Conservation (phyloP, 2,888 invertebrate genomes). For the Orthosia gracilis region DNA sequence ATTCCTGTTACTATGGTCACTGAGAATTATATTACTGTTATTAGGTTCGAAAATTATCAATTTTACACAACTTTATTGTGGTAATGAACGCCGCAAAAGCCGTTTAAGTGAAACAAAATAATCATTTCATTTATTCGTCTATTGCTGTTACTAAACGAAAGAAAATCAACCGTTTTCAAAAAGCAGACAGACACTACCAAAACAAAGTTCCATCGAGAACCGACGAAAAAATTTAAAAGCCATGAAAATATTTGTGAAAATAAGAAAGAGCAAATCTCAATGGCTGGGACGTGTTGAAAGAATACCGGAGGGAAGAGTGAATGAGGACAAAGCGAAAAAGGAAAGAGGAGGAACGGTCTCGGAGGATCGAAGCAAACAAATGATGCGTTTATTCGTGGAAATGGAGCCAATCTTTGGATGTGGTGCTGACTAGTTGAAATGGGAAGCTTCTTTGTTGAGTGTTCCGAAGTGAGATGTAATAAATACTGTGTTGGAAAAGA, state of each 20-base stretch:
- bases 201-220: conserved; percentile 19
- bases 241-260: conserved; percentile 60
- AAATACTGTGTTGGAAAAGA: neutral
- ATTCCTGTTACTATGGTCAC: neutral
- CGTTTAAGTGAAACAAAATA: neutral
- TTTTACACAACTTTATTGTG: neutral
- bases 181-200: conserved; percentile 3
- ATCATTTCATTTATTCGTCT: neutral
- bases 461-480: neutral
- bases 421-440: conserved; percentile 17
- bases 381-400: conserved; percentile 31
- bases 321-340: conserved; percentile 56
- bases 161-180: conserved; percentile 4
- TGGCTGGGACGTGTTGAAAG: conserved; percentile 62
- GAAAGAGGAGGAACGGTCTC: conserved; percentile 37
- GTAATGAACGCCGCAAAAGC: neutral
- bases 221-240: conserved; percentile 48
- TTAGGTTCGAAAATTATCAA: neutral
- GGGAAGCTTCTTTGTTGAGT: conserved; percentile 12
- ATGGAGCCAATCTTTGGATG: conserved; percentile 45
- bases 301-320: conserved; percentile 62
- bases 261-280: conserved; percentile 61
- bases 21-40: neutral
- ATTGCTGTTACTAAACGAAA: neutral
- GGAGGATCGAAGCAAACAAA: conserved; percentile 55